Evolutionary conservation across 2,888 invertebrate genomes (phyloP), one percentile per base, ranked within the genome.

Genomic region (Unio delphinus): DNA sequence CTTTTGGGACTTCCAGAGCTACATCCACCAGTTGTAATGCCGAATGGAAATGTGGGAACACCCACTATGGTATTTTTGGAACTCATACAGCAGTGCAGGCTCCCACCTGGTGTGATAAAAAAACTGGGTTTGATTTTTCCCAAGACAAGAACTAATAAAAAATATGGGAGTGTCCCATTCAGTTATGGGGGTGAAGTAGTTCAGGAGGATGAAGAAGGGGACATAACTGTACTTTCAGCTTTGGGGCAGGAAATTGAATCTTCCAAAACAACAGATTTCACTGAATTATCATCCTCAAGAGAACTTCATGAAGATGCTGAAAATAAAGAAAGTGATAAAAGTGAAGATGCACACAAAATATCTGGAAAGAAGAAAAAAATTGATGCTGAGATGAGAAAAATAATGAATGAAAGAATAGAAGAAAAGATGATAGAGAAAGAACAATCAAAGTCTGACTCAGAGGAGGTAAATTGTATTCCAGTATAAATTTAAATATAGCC

Each of bases 21-120:
- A 61, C 79, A 85, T 56, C 89, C 89, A 11, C 88, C 89, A 55
- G 78, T 82, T 62, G 74, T 90, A 4, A 91, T 92, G 91, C 91
- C 91, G 6, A 82, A 91, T 72, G 92, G 92, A 45, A 92, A 92
- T 85, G 92, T 92, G 58, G 92, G 92, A 7, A 92, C 92, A 4
- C 90, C 91, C 4, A 91, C 91, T 15, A 79, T 76, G 55, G 81
- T 89, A 71, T 92, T 92, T 80, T 76, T 92, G 65, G 82, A 88
- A 15, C 83, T 89, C 57, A 92, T 92, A 5, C 83, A 86, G 57
- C 82, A 87, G 45, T 92, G 92, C 79, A 76, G 88, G 68, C 82
- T 92, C 54, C 91, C 92, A 18, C 87, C 91, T 8, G 83, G 82
- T 23, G 74, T 92, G 6, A 91, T 92, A 18, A 85, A 85, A 30